Conservation (phyloP, 2,797 vertebrate species). For the Neosilurus hyrtlii region DNA sequence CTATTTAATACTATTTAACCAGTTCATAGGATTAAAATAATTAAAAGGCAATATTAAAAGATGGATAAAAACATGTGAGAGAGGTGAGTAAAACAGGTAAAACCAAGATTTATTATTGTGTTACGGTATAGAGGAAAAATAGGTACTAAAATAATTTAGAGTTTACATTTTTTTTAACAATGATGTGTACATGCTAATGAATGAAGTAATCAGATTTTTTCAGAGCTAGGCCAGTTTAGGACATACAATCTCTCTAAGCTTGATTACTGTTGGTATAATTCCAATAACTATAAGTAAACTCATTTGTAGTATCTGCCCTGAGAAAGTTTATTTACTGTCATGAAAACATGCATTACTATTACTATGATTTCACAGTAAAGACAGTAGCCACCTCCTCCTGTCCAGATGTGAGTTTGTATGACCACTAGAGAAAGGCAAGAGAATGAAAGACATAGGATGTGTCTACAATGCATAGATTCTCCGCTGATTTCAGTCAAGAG, state of each 20-base stretch:
- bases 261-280: background rate
- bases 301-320: background rate
- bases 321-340: slow-evolving; percentile 5
- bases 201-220: background rate
- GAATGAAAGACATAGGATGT: background rate
- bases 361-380: slow-evolving; percentile 28
- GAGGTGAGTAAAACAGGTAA: background rate
- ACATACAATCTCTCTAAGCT: background rate
- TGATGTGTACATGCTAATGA: background rate
- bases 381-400: slow-evolving; percentile 5
- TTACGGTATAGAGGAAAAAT: background rate
- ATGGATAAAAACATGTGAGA: background rate
- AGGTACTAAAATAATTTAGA: background rate
- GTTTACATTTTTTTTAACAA: background rate
- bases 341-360: slow-evolving; percentile 12
- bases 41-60: too few relatives aligned
- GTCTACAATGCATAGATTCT: background rate
- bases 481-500: background rate
- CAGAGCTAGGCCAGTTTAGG: background rate
- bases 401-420: background rate
- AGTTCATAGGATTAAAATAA: background rate
- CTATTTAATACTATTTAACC: background rate
- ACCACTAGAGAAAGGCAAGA: background rate
- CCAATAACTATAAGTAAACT: background rate
- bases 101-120: background rate